phyloP scores from a whole-genome alignment of 2,113 vertebrate genomes.

The Isichthys henryi region DNA sequence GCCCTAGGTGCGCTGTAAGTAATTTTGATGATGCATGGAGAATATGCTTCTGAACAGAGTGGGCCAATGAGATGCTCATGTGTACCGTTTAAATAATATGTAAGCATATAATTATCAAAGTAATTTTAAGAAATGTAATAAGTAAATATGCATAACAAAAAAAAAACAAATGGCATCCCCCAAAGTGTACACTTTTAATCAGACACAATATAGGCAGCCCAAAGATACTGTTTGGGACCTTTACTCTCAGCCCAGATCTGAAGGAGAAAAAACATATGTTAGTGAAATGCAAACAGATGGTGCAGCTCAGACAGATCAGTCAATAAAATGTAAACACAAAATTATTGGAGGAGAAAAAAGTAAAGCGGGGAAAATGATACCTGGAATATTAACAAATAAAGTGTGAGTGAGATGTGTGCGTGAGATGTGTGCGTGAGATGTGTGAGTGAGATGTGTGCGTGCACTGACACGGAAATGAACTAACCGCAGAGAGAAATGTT shows the following conservation, averaged over 20 bases:
- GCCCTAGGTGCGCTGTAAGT: neutral
- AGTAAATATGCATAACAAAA: neutral
- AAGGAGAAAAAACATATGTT: neutral
- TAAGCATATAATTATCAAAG: neutral
- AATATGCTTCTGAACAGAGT: neutral
- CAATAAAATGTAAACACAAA: neutral
- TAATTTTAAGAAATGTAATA: neutral
- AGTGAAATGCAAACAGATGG: neutral
- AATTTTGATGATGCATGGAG: neutral
- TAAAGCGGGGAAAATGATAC: neutral
- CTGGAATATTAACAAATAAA: neutral
- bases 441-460: neutral
- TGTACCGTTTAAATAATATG: neutral
- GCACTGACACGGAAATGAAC: neutral
- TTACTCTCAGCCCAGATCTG: neutral
- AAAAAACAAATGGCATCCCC: neutral
- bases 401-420: neutral
- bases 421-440: neutral
- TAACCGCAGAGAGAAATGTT: neutral
- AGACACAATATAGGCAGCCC: neutral
- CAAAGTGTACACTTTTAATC: neutral
- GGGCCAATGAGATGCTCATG: too few relatives aligned
- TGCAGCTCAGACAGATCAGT: neutral
- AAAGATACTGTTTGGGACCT: neutral
- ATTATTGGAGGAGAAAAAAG: neutral